phyloP scores from a whole-genome alignment of 2,113 vertebrate genomes.

The Suncus etruscus region DNA sequence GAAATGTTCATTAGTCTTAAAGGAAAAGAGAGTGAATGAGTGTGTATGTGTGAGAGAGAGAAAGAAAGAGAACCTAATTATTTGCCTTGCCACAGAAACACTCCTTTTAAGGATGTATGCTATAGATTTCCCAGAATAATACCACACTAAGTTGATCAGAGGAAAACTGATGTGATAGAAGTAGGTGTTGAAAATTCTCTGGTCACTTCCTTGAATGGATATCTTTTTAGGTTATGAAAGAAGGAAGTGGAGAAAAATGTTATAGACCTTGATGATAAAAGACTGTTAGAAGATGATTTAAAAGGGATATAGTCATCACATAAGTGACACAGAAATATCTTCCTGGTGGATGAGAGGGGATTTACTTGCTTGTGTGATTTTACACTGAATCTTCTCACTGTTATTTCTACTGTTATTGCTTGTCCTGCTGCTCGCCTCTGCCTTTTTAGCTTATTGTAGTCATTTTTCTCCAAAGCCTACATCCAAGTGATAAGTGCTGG shows the following conservation, averaged over 20 bases:
- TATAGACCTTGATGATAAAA: slow-evolving; percentile 19
- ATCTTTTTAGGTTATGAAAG: slow-evolving; percentile 11
- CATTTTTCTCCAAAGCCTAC: not conserved
- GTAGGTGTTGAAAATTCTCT: slow-evolving; percentile 61
- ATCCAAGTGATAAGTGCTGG: not conserved
- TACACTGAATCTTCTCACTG: not conserved
- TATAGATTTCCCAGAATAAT: slow-evolving; percentile 41
- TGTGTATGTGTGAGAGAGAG: too few species aligned
- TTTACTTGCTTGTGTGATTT: not conserved
- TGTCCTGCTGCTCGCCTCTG: not conserved
- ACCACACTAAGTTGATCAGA: slow-evolving; percentile 1
- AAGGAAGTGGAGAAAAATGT: not conserved
- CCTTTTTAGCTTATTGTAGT: not conserved
- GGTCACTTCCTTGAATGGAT: slow-evolving; percentile 36
- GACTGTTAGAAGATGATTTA: not conserved
- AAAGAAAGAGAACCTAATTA: not conserved
- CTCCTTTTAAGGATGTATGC: not conserved
- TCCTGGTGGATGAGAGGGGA: not conserved
- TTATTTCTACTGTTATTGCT: not conserved
- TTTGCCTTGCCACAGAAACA: not conserved
- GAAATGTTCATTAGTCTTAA: slow-evolving; percentile 39
- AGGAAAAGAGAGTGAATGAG: slow-evolving; percentile 14
- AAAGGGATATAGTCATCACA: too few species aligned
- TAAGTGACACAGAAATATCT: not conserved
- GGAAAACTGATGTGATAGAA: not conserved